A percentile compares a stretch with the other conserved stretches of the same genome.
Evolutionary conservation across 2,113 vertebrate species (phyloP).

Genomic region (Phrynosoma blainvillii): DNA sequence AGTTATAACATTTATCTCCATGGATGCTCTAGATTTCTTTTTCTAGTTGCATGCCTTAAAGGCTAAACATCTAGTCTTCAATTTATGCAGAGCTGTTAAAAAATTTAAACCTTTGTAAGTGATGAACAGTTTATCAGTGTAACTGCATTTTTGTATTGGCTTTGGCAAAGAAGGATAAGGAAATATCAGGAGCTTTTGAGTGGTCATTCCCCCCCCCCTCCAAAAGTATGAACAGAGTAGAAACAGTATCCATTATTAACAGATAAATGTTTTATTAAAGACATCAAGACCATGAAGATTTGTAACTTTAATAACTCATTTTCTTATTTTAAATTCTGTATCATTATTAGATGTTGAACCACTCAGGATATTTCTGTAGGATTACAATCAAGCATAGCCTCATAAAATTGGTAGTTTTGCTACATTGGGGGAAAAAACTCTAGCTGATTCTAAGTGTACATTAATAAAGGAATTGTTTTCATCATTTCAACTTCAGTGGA

Average conservation of each 20-base stretch:
- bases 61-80: constrained; percentile 56
- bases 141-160: constrained; percentile 60
- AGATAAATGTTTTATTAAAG: constrained; percentile 77
- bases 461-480: constrained; percentile 7
- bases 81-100: constrained; percentile 64
- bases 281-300: constrained; percentile 75
- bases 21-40: constrained; percentile 2
- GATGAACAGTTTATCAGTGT: constrained; percentile 67
- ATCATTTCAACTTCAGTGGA: not conserved
- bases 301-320: constrained; percentile 80
- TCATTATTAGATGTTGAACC: constrained; percentile 70
- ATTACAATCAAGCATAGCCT: constrained; percentile 30
- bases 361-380: constrained; percentile 48
- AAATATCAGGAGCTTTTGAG: constrained; percentile 67
- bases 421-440: constrained; percentile 31
- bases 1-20: constrained; percentile 49
- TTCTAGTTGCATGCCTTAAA: constrained; percentile 48
- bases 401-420: constrained; percentile 17
- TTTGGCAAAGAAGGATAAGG: constrained; percentile 48
- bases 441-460: not conserved
- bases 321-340: constrained; percentile 71
- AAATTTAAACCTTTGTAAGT: constrained; percentile 71
- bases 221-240: constrained; percentile 50
- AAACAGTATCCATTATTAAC: constrained; percentile 78
- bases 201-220: constrained; percentile 42